Evolutionary conservation across 92 coral and sea anemone species (phyloP).

Genomic region (Montipora capitata): DNA sequence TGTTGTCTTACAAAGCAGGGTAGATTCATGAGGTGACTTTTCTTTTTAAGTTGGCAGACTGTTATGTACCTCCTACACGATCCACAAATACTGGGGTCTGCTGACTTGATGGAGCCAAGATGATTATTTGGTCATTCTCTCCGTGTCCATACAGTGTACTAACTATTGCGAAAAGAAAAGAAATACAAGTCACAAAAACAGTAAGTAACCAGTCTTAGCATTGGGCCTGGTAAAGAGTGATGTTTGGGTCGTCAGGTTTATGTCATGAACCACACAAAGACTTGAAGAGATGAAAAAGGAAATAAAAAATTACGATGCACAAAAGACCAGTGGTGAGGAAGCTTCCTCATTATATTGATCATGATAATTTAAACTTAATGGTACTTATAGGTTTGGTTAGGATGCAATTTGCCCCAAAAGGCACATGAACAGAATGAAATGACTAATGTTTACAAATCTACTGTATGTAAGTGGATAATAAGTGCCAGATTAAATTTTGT

Average conservation of each 20-base stretch:
- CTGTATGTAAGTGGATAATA: too few species aligned
- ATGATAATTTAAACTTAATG: too few species aligned
- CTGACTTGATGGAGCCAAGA: neutral
- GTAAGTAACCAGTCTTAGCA: neutral
- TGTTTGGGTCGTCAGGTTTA: too few species aligned
- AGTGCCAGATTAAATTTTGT: too few species aligned
- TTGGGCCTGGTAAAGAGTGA: neutral
- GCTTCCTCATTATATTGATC: neutral
- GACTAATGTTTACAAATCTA: too few species aligned
- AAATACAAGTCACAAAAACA: neutral
- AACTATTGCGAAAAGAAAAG: neutral
- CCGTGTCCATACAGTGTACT: neutral
- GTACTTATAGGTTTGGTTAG: too few species aligned
- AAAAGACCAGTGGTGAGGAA: neutral
- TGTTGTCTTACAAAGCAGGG: too few species aligned
- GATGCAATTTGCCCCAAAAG: too few species aligned
- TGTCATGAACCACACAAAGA: neutral
- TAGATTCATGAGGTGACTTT: too few species aligned
- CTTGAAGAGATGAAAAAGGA: neutral
- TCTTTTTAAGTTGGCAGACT: too few species aligned
- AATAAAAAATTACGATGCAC: neutral
- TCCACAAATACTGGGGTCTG: neutral
- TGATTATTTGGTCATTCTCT: neutral
- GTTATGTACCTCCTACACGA: neutral
- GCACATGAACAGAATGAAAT: neutral